A percentile compares a stretch with the other conserved stretches of the same genome.
These are phyloP conservation scores for Eristalinus aeneus DNA, from an alignment of 2,888 invertebrate species.

Conservation along the genomic window DNA sequence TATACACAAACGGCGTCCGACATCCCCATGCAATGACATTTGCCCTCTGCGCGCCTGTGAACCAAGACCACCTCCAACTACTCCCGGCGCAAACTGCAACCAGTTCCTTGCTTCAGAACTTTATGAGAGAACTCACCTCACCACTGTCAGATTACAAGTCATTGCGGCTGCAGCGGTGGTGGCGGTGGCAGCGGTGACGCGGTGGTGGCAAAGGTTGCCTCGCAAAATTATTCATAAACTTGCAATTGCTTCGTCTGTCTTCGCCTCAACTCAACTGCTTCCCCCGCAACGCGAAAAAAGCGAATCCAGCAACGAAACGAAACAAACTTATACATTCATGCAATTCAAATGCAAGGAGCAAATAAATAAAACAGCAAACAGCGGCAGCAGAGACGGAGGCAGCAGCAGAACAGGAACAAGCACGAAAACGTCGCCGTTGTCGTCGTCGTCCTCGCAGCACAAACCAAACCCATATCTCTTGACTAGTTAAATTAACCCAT, in stretches of 20 bases:
- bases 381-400: slow-evolving; percentile 4
- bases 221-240: slow-evolving; percentile 70
- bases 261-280: background rate
- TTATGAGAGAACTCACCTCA: slow-evolving; percentile 59
- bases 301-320: slow-evolving; percentile 10
- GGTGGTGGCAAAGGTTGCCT: background rate
- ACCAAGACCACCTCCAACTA: background rate
- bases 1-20: slow-evolving; percentile 20
- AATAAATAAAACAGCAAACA: slow-evolving; percentile 65
- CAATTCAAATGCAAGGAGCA: slow-evolving; percentile 67
- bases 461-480: slow-evolving; percentile 66
- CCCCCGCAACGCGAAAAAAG: background rate
- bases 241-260: slow-evolving; percentile 55
- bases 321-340: slow-evolving; percentile 65
- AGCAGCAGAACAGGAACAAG: slow-evolving; percentile 1
- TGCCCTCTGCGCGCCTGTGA: background rate
- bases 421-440: slow-evolving; percentile 17
- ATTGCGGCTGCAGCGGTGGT: slow-evolving; percentile 45
- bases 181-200: background rate
- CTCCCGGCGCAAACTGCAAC: slow-evolving; percentile 7
- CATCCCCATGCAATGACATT: slow-evolving; percentile 39
- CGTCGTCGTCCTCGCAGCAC: slow-evolving; percentile 28
- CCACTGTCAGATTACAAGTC: slow-evolving; percentile 69
- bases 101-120: slow-evolving; percentile 39
- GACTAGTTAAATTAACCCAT: slow-evolving; percentile 69